Evolutionary conservation across 2,888 invertebrate genomes (phyloP), one percentile per base, ranked within the genome.

Genomic region (Adelphocoris suturalis): DNA sequence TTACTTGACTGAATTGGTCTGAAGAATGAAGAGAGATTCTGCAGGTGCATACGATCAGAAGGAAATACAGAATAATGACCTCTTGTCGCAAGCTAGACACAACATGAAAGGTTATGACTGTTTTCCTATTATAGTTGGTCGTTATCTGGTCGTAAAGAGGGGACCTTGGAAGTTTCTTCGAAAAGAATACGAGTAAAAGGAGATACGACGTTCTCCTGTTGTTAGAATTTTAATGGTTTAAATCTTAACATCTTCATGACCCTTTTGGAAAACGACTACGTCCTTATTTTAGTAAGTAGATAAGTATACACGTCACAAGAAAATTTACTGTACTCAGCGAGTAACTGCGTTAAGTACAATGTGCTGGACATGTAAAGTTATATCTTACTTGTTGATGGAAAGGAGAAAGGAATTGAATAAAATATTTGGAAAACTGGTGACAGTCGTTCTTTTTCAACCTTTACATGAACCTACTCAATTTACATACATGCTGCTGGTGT

Each of bases 81-180:
- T 12, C 19, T 12, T 23, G 68, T 68, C 5, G 12, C 68, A 23
- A 5, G 68, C 11, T 23, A 68, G 68, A 23, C 23, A 68, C 68
- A n/a, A 68, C 68, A 23, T 68, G 68, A 19, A 23, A 23, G 68
- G n/a, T 68, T 7, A 23, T 9, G 11, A 68, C 11, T 23, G 23
- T 68, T 27, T 68, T 19, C 68, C 23, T 68, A 68, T 68, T 68
- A 68, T 68, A 23, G 68, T 68, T 68, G 68, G 23, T 68, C 27
- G 68, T 68, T 68, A 68, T 68, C 68, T 68, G 68, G 19, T 23
- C 68, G 23, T 68, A 68, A 68, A 68, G 23, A 23, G 9, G 57
- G 23, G 23, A 68, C 68, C 68, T 68, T 68, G 68, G 68, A 68
- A 7, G 27, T 7, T 68, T 68, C 68, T 68, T 23, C 19, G 23